Conservation (phyloP, 2,888 invertebrate species). For the Ectobius pallidus region DNA sequence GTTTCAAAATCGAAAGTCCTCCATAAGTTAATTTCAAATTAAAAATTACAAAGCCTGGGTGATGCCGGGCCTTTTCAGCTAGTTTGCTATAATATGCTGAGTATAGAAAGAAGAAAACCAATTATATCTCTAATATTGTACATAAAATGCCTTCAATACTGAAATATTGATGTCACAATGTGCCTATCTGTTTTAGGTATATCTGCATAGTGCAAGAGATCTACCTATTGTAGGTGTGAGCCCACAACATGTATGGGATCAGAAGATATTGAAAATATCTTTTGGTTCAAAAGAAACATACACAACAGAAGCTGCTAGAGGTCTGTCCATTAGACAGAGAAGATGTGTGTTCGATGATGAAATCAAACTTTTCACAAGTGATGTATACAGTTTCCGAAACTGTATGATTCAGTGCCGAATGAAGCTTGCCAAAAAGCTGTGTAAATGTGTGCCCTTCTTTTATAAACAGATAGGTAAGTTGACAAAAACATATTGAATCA, state of each 20-base stretch:
- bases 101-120: too few relatives aligned
- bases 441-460: slow-evolving; percentile 75
- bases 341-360: slow-evolving; percentile 76
- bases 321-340: slow-evolving; percentile 69
- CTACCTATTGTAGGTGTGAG: slow-evolving; percentile 71
- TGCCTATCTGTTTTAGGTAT: slow-evolving; percentile 14
- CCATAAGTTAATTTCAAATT: too few relatives aligned
- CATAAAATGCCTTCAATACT: too few relatives aligned
- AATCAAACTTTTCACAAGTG: slow-evolving; percentile 63
- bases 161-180: too few relatives aligned
- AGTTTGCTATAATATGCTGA: too few relatives aligned
- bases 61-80: too few relatives aligned
- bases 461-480: slow-evolving; percentile 66
- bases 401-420: slow-evolving; percentile 78
- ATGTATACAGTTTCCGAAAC: slow-evolving; percentile 71
- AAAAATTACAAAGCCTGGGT: too few relatives aligned
- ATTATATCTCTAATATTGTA: too few relatives aligned
- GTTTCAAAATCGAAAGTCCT: too few relatives aligned
- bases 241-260: slow-evolving; percentile 74
- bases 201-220: slow-evolving; percentile 70
- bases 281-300: slow-evolving; percentile 79
- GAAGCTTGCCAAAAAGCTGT: slow-evolving; percentile 65
- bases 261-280: slow-evolving; percentile 63
- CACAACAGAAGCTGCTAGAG: slow-evolving; percentile 75
- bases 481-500: too few relatives aligned